Conservation (phyloP, 2,113 vertebrate genomes). For the Hyla sarda region DNA sequence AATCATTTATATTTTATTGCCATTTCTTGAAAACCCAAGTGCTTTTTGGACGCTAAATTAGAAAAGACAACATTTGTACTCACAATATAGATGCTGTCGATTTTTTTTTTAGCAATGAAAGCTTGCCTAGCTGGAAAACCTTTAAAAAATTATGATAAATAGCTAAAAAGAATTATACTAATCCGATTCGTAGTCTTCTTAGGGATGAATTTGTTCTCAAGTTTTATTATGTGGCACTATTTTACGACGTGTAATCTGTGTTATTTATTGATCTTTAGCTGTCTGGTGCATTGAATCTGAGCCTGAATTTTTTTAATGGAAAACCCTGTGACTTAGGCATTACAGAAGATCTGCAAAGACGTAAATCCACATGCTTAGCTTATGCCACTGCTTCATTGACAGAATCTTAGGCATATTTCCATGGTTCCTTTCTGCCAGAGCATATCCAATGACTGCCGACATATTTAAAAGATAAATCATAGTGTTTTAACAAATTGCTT, state of each 20-base stretch:
- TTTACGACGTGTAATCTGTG: conserved; percentile 12
- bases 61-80: neutral
- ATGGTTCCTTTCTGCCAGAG: neutral
- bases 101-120: neutral
- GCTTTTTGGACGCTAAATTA: neutral
- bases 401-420: conserved; percentile 6
- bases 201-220: conserved; percentile 19
- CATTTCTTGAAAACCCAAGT: too few relatives aligned
- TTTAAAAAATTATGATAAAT: conserved; percentile 21
- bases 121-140: neutral
- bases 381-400: conserved; percentile 29
- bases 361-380: conserved; percentile 26
- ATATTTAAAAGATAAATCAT: conserved; percentile 30
- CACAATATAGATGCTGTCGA: neutral
- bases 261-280: conserved; percentile 27
- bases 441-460: conserved; percentile 23
- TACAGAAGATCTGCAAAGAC: conserved; percentile 22
- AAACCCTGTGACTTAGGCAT: conserved; percentile 12
- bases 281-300: conserved; percentile 23
- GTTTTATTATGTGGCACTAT: conserved; percentile 11
- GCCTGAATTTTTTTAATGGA: neutral
- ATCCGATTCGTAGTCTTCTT: conserved; percentile 12
- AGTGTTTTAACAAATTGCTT: conserved; percentile 33
- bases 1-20: neutral
- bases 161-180: conserved; percentile 29